Evolutionary conservation across 2,888 invertebrate genomes (phyloP), one percentile per base, ranked within the genome.

Genomic region (Tyria jacobaeae): DNA sequence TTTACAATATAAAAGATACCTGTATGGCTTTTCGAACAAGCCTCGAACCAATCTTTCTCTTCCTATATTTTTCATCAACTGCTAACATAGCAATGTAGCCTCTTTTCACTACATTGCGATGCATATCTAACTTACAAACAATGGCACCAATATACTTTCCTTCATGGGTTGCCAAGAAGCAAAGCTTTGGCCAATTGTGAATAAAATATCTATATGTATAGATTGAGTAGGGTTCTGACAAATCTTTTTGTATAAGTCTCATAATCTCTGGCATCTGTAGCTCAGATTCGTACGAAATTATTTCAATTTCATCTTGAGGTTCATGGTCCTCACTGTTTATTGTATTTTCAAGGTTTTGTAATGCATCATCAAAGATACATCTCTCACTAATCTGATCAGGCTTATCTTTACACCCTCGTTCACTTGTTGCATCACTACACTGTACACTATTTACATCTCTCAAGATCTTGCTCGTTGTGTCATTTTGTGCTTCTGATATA

Each of bases 181-280:
- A 99, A 76, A 99, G 95, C 93, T 99, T 98, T 88, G 99, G 99
- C 99, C 99, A 99, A 92, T 99, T 99, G 91, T 99, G 99, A 89
- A 99, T 99, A 95, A 99, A 99, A 95, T 99, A 99, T 94, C 99
- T 96, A 95, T 99, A 99, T 35, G 99, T 99, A 93, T 99, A 99
- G 94, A 99, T 99, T 75, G 99, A 99, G 94, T 99, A 99, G 44
- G 99, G 99, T 95, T 99, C 99, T 66, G 99, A 99, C 79, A 99
- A 95, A 95, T 99, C 99, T 91, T 99, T 99, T 88, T 99, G 99
- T 89, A 99, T 99, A 85, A 99, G 96, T 94, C 97, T 96, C 99
- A 99, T 99, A 79, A 99, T 99, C 92, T 98, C 98, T 82, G 98
- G 98, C 98, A 99, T 99, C 94, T 99, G 99, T 76, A 97, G 92